Conservation (phyloP, 1,140 invertebrate species). For the Drosophila melanica region DNA sequence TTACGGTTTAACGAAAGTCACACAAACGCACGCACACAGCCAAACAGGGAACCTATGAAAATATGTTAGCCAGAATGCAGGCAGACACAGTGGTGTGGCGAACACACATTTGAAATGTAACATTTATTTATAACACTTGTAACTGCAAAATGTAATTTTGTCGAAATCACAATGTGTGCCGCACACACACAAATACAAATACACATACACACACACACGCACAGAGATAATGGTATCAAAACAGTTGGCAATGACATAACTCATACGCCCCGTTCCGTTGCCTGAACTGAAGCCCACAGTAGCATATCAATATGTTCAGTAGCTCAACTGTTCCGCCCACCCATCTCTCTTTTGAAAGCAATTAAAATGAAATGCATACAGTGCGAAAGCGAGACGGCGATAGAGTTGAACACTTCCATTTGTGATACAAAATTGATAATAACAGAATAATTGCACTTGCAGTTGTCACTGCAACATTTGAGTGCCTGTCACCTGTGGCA, state of each 20-base stretch:
- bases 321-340: background rate
- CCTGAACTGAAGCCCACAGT: background rate
- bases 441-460: constrained; percentile 49
- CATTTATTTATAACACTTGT: constrained; percentile 62
- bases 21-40: constrained; percentile 15
- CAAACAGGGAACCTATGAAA: constrained; percentile 7
- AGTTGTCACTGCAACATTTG: constrained; percentile 36
- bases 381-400: no score
- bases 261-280: constrained; percentile 43
- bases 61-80: background rate
- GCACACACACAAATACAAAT: constrained; percentile 1
- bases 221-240: constrained; percentile 6
- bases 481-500: constrained; percentile 28
- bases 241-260: constrained; percentile 39
- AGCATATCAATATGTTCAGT: constrained; percentile 57
- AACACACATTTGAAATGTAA: constrained; percentile 47
- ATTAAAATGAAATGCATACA: constrained; percentile 56
- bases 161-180: constrained; percentile 50
- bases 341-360: constrained; percentile 44
- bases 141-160: constrained; percentile 65
- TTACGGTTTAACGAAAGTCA: constrained; percentile 29
- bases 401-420: constrained; percentile 10
- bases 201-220: background rate
- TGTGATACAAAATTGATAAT: constrained; percentile 49
- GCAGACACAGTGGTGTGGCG: background rate